These are phyloP conservation scores for Lasioglossum lativentre DNA, from an alignment of 2,888 invertebrate genomes.

Conservation along the genomic window DNA sequence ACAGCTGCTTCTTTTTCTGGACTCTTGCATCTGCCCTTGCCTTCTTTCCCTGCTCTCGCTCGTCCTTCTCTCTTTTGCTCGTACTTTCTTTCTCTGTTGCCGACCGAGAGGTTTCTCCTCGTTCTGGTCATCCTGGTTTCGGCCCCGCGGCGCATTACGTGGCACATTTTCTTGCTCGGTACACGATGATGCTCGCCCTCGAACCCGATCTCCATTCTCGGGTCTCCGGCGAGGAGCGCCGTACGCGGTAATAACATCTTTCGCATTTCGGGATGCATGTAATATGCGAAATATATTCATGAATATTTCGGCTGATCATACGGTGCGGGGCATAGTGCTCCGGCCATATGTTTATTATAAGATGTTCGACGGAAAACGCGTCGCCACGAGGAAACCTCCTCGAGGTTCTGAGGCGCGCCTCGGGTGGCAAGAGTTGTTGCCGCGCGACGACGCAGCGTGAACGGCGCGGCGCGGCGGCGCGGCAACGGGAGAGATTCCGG, in stretches of 20 bases:
- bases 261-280: conserved; percentile 61
- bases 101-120: conserved; percentile 40
- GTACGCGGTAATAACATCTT: conserved; percentile 66
- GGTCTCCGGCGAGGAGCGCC: conserved; percentile 1
- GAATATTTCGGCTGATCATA: conserved; percentile 63
- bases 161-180: conserved; percentile 71
- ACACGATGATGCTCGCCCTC: conserved; percentile 42
- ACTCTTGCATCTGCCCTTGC: conserved; percentile 67
- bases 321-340: conserved; percentile 30
- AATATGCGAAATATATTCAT: conserved; percentile 69
- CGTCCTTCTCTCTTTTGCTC: conserved; percentile 23
- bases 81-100: conserved; percentile 12
- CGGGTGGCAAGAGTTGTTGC: background rate
- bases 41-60: conserved; percentile 31
- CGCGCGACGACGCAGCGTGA: background rate
- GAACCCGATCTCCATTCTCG: conserved; percentile 60
- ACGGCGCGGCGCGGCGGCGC: background rate
- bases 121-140: conserved; percentile 71
- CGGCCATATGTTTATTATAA: conserved; percentile 23
- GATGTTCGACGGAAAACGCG: conserved; percentile 40
- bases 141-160: conserved; percentile 70
- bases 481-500: too few relatives aligned
- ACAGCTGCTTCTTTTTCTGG: conserved; percentile 75
- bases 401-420: background rate
- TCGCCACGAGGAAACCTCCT: conserved; percentile 38